Base-by-base conservation (phyloP, 2,888 invertebrate genomes). In the Julus scandinavius region DNA sequence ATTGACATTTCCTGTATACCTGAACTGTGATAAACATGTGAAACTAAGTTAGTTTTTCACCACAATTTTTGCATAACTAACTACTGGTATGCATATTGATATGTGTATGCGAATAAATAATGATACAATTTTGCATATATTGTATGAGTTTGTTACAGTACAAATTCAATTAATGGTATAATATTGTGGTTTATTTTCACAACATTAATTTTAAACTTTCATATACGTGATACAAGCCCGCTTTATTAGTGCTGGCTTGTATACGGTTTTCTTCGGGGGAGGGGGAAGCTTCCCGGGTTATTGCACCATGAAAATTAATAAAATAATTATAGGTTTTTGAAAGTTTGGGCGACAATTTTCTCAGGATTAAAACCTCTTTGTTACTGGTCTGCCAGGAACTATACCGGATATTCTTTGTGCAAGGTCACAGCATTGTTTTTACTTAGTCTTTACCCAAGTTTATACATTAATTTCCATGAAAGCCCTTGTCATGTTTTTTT, bases 401-500 rank as follows among this genome's bases (percentile, higher is more conserved):
- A 11, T 72, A 72, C 72, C 72, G 72, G 72, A 72, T 72, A 72
- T 72, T 72, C 72, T 72, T 72, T 72, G 72, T 72, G 72, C 20
- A 72, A 72, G 72, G 72, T 7, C 72, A 72, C 29, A 7, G n/a
- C n/a, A 72, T 17, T 72, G 72, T 72, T 72, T 72, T 72, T 72
- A 72, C 20, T 20, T 72, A 11, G 20, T 72, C 72, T 72, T 2
- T 72, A 72, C 3, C 17, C 72, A 72, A 20, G 29, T 29, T 20
- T 72, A 7, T 7, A 72, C 72, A n/a, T 72, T 72, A 72, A 72
- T 72, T 72, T 72, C 72, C 72, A 72, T 72, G 72, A 72, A 72
- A 72, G 29, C 72, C 17, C 72, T 20, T n/a, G 72, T 72, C 72
- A 72, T 72, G 72, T 72, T 72, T 72, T 72, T 72, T 72, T 54